Percentiles rank a stretch among this genome's conserved stretches.
phyloP scores from a whole-genome alignment of 1,140 invertebrate genomes.

The Apocrypta bakeri region DNA sequence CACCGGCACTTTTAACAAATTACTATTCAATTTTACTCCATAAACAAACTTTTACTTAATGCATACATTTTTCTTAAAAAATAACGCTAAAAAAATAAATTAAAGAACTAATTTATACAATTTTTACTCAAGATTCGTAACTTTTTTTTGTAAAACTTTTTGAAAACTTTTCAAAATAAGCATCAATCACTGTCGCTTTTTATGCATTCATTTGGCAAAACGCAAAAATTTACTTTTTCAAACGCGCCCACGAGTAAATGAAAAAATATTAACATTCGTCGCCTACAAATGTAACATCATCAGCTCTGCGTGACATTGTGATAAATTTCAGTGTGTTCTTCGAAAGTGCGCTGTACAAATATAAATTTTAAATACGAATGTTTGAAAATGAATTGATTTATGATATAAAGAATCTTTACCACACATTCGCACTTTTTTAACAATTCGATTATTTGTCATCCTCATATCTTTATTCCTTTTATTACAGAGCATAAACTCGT shows the following conservation, averaged over 20 bases:
- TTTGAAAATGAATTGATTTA: slow-evolving; percentile 16
- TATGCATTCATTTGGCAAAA: neutral
- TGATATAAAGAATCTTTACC: neutral
- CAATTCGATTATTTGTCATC: slow-evolving; percentile 2
- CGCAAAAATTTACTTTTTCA: neutral
- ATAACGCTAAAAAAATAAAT: neutral
- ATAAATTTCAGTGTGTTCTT: neutral
- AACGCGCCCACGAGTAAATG: neutral
- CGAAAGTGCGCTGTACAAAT: neutral
- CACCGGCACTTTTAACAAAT: neutral
- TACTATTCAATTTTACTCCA: neutral
- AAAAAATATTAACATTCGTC: neutral
- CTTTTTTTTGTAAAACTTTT: neutral
- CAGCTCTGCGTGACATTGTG: neutral
- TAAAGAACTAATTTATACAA: neutral
- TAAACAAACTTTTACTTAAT: neutral
- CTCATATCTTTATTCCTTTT: slow-evolving; percentile 35
- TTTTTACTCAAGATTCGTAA: neutral
- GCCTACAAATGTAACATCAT: neutral
- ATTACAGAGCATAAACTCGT: neutral
- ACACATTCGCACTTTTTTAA: slow-evolving; percentile 6
- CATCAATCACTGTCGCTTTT: neutral
- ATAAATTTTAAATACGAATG: slow-evolving; percentile 12
- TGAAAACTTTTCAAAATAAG: neutral
- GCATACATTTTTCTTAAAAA: neutral